Conservation (phyloP, 2,113 vertebrate genomes). For the Sinocyclocheilus maitianheensis region DNA sequence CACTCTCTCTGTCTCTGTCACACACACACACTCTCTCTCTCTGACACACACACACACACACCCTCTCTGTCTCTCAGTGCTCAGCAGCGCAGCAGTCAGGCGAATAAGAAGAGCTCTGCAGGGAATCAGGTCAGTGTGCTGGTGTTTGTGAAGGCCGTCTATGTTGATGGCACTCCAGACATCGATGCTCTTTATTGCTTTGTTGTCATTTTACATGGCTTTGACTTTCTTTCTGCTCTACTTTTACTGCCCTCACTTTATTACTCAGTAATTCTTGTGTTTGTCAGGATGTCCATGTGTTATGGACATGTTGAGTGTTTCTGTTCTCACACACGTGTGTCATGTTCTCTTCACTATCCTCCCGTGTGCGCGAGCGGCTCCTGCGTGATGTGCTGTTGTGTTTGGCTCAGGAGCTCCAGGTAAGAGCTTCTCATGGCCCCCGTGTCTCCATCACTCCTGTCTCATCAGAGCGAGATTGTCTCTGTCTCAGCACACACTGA, state of each 20-base stretch:
- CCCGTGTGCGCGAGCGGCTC: constrained; percentile 61
- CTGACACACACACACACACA: not conserved
- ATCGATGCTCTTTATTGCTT: not conserved
- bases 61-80: constrained; percentile 71
- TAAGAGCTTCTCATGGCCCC: constrained; percentile 8
- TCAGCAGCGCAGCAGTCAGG: constrained; percentile 92
- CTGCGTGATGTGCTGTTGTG: constrained; percentile 30
- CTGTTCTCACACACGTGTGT: constrained; percentile 72
- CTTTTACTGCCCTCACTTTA: not conserved
- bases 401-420: constrained; percentile 55
- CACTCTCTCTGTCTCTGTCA: no score
- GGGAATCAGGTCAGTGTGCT: constrained; percentile 85
- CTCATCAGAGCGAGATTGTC: not conserved
- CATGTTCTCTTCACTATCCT: constrained; percentile 59
- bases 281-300: constrained; percentile 10
- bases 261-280: not conserved
- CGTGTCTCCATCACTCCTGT: not conserved
- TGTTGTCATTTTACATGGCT: not conserved
- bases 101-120: constrained; percentile 88
- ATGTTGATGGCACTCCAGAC: not conserved
- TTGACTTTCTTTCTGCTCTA: constrained; percentile 2
- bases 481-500: not conserved
- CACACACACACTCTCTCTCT: no score
- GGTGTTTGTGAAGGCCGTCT: constrained; percentile 7
- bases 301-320: not conserved